Conservation (phyloP, 2,797 vertebrate genomes). For the Brachyrhaphis roseni region DNA sequence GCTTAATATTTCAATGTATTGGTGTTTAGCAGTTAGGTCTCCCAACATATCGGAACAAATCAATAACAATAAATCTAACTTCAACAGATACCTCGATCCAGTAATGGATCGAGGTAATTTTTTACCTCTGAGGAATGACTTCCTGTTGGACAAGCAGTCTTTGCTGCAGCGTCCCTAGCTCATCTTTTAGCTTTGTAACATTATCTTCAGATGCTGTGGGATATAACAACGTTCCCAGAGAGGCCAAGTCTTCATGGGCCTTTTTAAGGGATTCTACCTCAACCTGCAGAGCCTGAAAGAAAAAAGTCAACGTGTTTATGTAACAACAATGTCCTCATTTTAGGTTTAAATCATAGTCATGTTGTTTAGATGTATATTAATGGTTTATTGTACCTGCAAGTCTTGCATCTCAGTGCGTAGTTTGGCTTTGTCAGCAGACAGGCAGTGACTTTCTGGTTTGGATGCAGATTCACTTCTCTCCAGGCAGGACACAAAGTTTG, state of each 20-base stretch:
- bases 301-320: no score
- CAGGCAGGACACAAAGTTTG: slow-evolving; percentile 86
- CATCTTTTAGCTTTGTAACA: slow-evolving; percentile 78
- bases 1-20: not conserved
- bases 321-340: not conserved
- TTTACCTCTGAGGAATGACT: slow-evolving; percentile 85
- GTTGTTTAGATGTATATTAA: not conserved
- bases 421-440: slow-evolving; percentile 88
- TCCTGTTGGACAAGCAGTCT: slow-evolving; percentile 81
- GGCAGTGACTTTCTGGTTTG: slow-evolving; percentile 71
- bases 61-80: not conserved
- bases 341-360: not conserved
- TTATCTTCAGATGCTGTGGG: slow-evolving; percentile 81
- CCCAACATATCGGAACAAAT: not conserved
- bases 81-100: not conserved
- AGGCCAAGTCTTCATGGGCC: slow-evolving; percentile 74
- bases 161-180: slow-evolving; percentile 79
- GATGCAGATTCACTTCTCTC: slow-evolving; percentile 86
- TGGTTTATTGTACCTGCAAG: slow-evolving; percentile 80
- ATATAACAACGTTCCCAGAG: slow-evolving; percentile 81
- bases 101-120: not conserved
- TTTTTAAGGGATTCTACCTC: slow-evolving; percentile 81
- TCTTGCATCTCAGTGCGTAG: slow-evolving; percentile 86
- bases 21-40: not conserved
- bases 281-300: slow-evolving; percentile 79